Evolutionary conservation across 2,113 vertebrate species (phyloP), one percentile per base, ranked within the genome.

Genomic region (Austrofundulus limnaeus): DNA sequence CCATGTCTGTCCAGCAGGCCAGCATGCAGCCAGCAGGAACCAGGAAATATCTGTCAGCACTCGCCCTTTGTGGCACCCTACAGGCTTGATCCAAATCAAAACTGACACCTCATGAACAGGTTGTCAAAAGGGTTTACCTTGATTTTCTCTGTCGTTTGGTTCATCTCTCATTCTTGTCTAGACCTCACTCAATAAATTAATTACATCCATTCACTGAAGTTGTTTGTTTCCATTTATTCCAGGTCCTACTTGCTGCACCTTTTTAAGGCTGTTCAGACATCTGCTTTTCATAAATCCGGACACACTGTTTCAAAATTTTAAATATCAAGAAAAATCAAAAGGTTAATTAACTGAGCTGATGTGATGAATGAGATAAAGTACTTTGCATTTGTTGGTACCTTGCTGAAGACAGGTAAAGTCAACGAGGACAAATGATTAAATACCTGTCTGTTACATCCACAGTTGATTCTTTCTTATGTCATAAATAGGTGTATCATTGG

Each of bases 61-160:
- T 65, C 66, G 72, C 69, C 78, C 75, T 83, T n/a, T 74, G 69
- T 20, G 42, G 49, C 78, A 69, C 60, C 78, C 61, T 20, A 63
- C 38, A 28, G 68, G 58, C 57, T 80, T 88, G 82, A 90, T 85
- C 71, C 69, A 80, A 83, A 87, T 86, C 73, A 59, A 80, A 78
- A 75, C 66, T 84, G 87, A 89, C 87, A 82, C 64, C 66, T 85
- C 83, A 85, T 90, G 84, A 87, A 83, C 82, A 87, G 81, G 57
- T 82, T 83, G 86, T 90, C 89, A 88, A 75, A 88, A 83, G 68
- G 69, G 67, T 72, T 86, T 82, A 86, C 81, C 80, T 86, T 85
- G 75, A 85, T 89, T 87, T 59, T 68, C 70, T 83, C 76, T 84
- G 84, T 88, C 87, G 79, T 76, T 79, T 81, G 81, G 80, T 84